Conservation (phyloP, 2,113 vertebrate species). For the cattle (Bos taurus) region DNA sequence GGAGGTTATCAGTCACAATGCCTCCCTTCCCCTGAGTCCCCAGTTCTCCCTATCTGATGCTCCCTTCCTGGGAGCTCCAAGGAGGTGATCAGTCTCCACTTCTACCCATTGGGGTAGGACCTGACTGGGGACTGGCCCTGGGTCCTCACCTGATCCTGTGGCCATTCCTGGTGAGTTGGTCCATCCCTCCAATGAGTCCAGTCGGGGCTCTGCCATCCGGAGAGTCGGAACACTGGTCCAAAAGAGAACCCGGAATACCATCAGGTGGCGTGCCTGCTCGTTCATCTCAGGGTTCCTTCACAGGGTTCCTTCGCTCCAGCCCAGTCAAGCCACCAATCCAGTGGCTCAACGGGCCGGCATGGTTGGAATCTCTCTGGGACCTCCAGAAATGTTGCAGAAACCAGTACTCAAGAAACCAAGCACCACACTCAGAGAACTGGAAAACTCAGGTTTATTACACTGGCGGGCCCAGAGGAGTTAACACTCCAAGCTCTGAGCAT, state of each 20-base stretch:
- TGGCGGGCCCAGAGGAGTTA: neutral
- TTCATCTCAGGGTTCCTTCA: neutral
- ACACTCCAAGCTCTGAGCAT: neutral
- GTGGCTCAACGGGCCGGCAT: neutral
- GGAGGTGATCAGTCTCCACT: neutral
- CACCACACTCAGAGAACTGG: neutral
- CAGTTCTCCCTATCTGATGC: neutral
- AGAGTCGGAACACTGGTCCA: neutral
- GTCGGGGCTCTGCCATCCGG: fast-evolving
- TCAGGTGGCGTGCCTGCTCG: fast-evolving
- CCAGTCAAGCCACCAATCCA: neutral
- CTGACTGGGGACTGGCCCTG: neutral
- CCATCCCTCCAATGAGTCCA: neutral
- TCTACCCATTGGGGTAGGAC: neutral
- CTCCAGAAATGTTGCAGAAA: neutral
- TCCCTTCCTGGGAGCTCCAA: neutral
- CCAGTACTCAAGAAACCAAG: neutral
- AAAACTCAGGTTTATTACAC: neutral
- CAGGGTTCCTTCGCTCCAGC: neutral
- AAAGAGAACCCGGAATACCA: fast-evolving
- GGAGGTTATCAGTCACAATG: neutral
- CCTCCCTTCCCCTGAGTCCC: neutral
- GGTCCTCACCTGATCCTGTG: neutral
- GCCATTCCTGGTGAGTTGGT: neutral
- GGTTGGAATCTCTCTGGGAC: neutral